Evolutionary conservation across 35 echinoderm and acorn worm genomes (phyloP), one percentile per base, ranked within the genome.

Genomic region (Strongylocentrotus purpuratus): DNA sequence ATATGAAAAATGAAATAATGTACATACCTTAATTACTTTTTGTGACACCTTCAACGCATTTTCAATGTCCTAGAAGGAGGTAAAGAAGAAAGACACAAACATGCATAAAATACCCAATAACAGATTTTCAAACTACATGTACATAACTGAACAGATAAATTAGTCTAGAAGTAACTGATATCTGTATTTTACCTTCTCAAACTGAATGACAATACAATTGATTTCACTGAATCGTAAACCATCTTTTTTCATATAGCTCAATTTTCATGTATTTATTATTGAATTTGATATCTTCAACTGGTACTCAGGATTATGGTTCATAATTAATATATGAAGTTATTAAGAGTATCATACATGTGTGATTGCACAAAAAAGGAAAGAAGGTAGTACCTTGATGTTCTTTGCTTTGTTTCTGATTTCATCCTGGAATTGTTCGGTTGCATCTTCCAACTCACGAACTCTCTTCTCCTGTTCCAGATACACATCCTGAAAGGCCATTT

Each of bases 361-460:
- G n/a, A n/a, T n/a, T n/a, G n/a, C n/a, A n/a, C n/a, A n/a, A n/a
- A n/a, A n/a, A 41, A 41, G n/a, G n/a, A n/a, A n/a, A n/a, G n/a
- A n/a, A 41, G 35, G 3, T 41, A 4, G n/a, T 94, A 98, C 97
- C 97, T 98, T 98, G 13, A 98, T 86, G 15, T 86, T 48, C 86
- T 95, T 92, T 58, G 96, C 93, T 94, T 96, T 98, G 41, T 95
- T 95, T 33, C 92, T 92, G 11, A 98, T 48, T 95, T 98, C 94
- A 55, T 98, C 87, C 41, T 98, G 95, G 31, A 95, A 70, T 33
- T 97, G 12, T 95, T 98, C 95, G 61, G 96, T 95, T n/a, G 97
- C 95, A 32, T 94, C 90, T 86, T 98, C 96, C n/a, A 98, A 92
- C 45, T 98, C 96, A 47, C 91, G 95, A 52, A 98, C 47, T 41